phyloP scores from a whole-genome alignment of 2,888 invertebrate genomes.

The Hyppa rectilinea region DNA sequence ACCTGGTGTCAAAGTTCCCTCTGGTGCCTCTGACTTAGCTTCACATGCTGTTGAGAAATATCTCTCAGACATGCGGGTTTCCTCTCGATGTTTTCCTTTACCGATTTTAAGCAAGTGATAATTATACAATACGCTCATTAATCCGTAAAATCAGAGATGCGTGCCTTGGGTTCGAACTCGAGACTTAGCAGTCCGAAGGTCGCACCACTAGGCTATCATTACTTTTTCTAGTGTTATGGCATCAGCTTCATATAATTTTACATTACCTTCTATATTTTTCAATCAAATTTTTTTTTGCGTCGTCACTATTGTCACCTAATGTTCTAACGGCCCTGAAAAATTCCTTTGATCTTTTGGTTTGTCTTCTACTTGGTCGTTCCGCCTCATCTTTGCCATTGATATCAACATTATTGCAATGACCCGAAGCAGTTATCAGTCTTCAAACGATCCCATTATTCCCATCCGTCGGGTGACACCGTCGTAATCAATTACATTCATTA shows the following conservation, averaged over 20 bases:
- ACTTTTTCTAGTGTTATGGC: too few relatives aligned
- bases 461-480: constrained; percentile 72
- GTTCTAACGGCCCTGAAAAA: background rate
- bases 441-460: constrained; percentile 78
- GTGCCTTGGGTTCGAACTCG: too few relatives aligned
- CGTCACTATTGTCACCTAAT: background rate
- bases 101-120: too few relatives aligned
- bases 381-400: constrained; percentile 12
- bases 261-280: background rate
- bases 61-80: too few relatives aligned
- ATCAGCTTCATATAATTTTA: background rate
- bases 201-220: too few relatives aligned
- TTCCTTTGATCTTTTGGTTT: background rate
- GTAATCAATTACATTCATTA: constrained; percentile 77
- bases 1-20: too few relatives aligned
- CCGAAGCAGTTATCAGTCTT: constrained; percentile 72
- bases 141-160: too few relatives aligned
- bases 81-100: too few relatives aligned
- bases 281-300: background rate
- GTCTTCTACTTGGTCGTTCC: background rate
- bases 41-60: too few relatives aligned
- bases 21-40: too few relatives aligned
- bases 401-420: constrained; percentile 59
- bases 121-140: too few relatives aligned
- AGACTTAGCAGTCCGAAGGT: too few relatives aligned